Evolutionary conservation across 2,113 vertebrate genomes (phyloP).

Genomic region (Scartelaos histophorus): DNA sequence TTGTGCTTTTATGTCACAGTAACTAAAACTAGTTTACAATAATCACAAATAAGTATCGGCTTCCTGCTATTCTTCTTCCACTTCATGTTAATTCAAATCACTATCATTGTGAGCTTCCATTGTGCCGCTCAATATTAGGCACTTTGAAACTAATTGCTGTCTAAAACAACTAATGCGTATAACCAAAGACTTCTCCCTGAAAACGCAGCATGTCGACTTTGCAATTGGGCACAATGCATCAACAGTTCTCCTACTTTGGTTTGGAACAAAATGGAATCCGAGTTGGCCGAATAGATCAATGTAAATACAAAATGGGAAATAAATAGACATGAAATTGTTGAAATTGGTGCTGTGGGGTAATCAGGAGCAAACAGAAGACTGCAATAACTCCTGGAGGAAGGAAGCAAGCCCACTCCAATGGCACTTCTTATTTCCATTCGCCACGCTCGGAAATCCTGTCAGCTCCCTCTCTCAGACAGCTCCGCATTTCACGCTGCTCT

Average conservation of each 20-base stretch:
- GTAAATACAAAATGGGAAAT: conserved; percentile 51
- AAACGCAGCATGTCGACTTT: background rate
- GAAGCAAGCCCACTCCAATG: conserved; percentile 54
- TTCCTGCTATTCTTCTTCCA: background rate
- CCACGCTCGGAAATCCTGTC: conserved; percentile 73
- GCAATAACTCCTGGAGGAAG: conserved; percentile 62
- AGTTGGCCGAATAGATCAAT: conserved; percentile 40
- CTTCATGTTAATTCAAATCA: background rate
- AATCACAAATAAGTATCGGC: background rate
- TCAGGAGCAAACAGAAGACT: conserved; percentile 60
- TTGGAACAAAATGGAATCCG: conserved; percentile 22
- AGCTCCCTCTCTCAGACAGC: conserved; percentile 66
- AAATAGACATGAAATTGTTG: conserved; percentile 64
- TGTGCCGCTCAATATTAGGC: background rate
- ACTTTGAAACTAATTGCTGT: background rate
- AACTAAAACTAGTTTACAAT: background rate
- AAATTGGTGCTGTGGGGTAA: conserved; percentile 57
- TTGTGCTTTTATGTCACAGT: background rate
- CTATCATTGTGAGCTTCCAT: background rate
- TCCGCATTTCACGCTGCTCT: conserved; percentile 69
- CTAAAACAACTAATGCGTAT: background rate
- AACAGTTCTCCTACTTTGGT: conserved; percentile 23
- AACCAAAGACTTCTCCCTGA: background rate
- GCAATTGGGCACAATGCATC: conserved; percentile 14
- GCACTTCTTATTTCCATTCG: conserved; percentile 68